Percentiles rank a stretch among this genome's conserved stretches.
Evolutionary conservation across 2,113 vertebrate species (phyloP).

Genomic region (Engraulis encrasicolus): DNA sequence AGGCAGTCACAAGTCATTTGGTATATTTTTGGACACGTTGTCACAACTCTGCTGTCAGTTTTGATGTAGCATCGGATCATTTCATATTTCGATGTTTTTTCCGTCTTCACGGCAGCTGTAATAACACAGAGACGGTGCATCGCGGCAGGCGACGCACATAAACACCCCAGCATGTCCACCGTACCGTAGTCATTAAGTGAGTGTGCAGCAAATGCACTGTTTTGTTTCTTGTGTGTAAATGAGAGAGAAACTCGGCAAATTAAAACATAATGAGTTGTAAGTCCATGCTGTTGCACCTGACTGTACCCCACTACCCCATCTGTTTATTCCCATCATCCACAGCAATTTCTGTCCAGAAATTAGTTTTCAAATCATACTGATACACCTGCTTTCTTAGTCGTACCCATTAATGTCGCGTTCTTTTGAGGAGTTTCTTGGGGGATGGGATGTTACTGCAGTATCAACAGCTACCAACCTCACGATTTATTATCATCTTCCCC

Average conservation of each 20-base stretch:
- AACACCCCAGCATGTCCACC: not conserved
- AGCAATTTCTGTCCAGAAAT: not conserved
- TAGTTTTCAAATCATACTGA: not conserved
- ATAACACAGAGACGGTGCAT: not conserved
- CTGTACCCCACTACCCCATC: not conserved
- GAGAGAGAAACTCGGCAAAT: not conserved
- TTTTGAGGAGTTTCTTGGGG: not conserved
- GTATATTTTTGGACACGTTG: not conserved
- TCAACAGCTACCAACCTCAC: constrained; percentile 3
- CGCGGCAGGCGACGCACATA: not conserved
- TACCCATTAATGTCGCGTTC: not conserved
- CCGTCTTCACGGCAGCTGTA: not conserved
- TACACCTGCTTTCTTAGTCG: not conserved
- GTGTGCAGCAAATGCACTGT: not conserved
- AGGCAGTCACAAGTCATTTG: not conserved
- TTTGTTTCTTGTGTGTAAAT: not conserved
- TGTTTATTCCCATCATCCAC: not conserved
- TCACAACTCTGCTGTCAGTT: not conserved
- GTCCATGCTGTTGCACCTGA: not conserved
- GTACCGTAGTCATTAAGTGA: not conserved
- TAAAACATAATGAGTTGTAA: not conserved
- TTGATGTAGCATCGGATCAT: not conserved
- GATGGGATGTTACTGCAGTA: too few species aligned
- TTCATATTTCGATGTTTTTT: not conserved
- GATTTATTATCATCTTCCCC: too few species aligned